phyloP scores from a whole-genome alignment of 1,140 invertebrate genomes.

The Coenobita brevimanus region DNA sequence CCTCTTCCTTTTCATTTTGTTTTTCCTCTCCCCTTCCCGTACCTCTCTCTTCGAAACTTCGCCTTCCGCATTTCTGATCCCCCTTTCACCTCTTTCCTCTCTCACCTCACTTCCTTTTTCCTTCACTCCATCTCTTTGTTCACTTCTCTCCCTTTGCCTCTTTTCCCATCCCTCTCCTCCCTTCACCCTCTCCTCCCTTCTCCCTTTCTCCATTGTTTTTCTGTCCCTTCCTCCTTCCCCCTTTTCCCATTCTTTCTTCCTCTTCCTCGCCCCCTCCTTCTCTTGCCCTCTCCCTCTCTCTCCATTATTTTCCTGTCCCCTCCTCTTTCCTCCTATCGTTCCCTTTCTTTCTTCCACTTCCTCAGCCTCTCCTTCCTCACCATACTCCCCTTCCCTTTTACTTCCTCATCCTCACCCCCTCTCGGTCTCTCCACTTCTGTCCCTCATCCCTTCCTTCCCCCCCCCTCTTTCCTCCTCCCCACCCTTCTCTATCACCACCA shows the following conservation, averaged over 20 bases:
- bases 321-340: background rate
- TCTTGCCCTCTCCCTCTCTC: background rate
- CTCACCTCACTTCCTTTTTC: background rate
- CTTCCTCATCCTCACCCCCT: too few relatives aligned
- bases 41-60: background rate
- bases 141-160: background rate
- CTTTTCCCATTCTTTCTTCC: background rate
- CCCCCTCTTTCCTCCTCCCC: too few relatives aligned
- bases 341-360: too few relatives aligned
- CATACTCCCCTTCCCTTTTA: too few relatives aligned
- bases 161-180: background rate
- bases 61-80: background rate
- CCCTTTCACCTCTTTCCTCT: background rate
- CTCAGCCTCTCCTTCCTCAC: too few relatives aligned
- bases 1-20: too few relatives aligned
- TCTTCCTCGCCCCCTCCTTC: background rate
- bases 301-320: background rate
- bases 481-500: too few relatives aligned
- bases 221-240: background rate
- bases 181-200: background rate
- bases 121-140: background rate
- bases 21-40: background rate
- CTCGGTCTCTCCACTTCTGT: too few relatives aligned
- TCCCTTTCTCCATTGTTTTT: background rate
- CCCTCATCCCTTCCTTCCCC: too few relatives aligned